Evolutionary conservation across 2,888 invertebrate species (phyloP).

Genomic region (Entomobrya proxima): DNA sequence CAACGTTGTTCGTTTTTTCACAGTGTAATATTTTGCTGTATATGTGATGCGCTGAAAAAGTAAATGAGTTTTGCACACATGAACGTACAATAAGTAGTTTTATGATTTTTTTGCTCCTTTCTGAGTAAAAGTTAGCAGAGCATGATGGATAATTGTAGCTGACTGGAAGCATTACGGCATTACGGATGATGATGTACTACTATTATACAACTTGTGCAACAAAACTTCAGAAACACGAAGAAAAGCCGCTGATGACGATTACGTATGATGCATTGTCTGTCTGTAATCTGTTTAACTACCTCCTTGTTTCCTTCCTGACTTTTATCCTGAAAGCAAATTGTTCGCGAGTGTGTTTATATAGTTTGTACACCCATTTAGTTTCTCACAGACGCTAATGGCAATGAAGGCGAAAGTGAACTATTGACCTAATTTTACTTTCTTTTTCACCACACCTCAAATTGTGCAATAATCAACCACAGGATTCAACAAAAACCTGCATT

Average conservation of each 20-base stretch:
- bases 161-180: conserved; percentile 23
- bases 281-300: conserved; percentile 22
- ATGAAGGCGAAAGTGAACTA: neutral
- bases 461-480: too few species aligned
- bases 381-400: neutral
- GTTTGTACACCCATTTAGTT: neutral
- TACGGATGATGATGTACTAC: neutral
- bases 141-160: conserved; percentile 10
- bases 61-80: neutral
- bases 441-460: too few species aligned
- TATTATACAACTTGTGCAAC: neutral
- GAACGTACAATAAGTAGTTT: neutral
- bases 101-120: too few species aligned
- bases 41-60: neutral
- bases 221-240: neutral
- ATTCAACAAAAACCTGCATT: too few species aligned
- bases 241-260: conserved; percentile 1
- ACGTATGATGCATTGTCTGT: conserved; percentile 43
- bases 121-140: neutral
- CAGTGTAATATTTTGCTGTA: neutral
- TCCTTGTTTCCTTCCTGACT: neutral
- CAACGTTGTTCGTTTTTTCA: too few species aligned
- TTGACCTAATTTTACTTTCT: too few species aligned
- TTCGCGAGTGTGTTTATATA: neutral
- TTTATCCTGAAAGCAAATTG: neutral